A percentile compares a stretch with the other conserved stretches of the same genome.
Conservation (phyloP, 2,888 invertebrate species). For the Polyploca ridens region DNA sequence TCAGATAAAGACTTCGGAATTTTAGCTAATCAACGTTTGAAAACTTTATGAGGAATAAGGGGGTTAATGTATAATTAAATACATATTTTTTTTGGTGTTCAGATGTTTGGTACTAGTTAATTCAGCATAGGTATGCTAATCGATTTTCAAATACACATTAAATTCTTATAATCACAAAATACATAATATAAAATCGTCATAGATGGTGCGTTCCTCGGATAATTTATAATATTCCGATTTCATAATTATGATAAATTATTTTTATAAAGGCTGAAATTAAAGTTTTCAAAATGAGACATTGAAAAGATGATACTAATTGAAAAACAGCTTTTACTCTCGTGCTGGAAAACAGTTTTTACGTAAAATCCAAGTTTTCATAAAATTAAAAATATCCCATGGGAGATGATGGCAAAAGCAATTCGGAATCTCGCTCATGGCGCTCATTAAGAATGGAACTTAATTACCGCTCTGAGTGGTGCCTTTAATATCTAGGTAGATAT, state of each 20-base stretch:
- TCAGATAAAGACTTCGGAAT: too few relatives aligned
- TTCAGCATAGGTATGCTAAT: too few relatives aligned
- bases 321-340: neutral
- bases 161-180: too few relatives aligned
- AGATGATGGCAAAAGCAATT: conserved; percentile 17
- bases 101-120: too few relatives aligned
- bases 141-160: too few relatives aligned
- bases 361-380: conserved; percentile 8
- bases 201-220: too few relatives aligned
- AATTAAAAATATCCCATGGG: neutral
- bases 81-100: too few relatives aligned
- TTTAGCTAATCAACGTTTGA: too few relatives aligned
- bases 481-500: conserved; percentile 33
- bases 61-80: too few relatives aligned
- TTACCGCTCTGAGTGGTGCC: conserved; percentile 33
- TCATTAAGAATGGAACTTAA: conserved; percentile 33
- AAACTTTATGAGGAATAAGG: too few relatives aligned
- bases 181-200: too few relatives aligned
- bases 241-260: neutral
- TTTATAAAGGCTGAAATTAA: neutral
- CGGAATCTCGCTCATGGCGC: conserved; percentile 28
- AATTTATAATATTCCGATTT: neutral
- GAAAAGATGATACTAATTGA: neutral
- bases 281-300: neutral
- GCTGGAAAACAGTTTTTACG: neutral